Evolutionary conservation across 2,113 vertebrate species (phyloP).

Genomic region (Casuarius casuarius): DNA sequence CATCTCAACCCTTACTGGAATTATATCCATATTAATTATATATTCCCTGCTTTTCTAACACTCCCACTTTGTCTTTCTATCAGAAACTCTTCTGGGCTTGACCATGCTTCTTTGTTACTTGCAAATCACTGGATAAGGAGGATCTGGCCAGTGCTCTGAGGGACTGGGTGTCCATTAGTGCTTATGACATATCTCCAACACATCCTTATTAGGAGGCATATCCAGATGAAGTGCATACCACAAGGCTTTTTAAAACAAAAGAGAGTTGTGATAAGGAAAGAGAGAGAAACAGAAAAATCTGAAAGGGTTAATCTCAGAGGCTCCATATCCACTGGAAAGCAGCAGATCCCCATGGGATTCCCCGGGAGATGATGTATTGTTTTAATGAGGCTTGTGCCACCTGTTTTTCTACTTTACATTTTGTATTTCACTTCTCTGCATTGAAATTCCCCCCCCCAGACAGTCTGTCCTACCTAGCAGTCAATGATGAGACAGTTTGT

Average conservation of each 20-base stretch:
- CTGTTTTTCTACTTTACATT: constrained; percentile 46
- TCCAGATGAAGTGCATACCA: constrained; percentile 42
- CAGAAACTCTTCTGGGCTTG: not conserved
- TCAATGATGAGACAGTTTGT: not conserved
- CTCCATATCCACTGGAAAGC: not conserved
- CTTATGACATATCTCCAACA: constrained; percentile 12
- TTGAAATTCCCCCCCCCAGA: not conserved
- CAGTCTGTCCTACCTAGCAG: not conserved
- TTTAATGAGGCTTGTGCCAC: constrained; percentile 57
- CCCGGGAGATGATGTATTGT: not conserved
- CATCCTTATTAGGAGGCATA: constrained; percentile 24
- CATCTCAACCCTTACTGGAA: not conserved
- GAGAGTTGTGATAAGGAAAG: constrained; percentile 2
- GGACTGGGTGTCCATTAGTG: not conserved
- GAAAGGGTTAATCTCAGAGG: not conserved
- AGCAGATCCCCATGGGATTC: not conserved
- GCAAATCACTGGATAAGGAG: not conserved
- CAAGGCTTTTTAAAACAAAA: constrained; percentile 14
- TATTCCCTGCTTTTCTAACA: not conserved
- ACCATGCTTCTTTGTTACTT: not conserved
- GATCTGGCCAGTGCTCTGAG: not conserved
- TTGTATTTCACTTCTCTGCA: not conserved
- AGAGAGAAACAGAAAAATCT: constrained; percentile 22
- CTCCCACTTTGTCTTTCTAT: not conserved
- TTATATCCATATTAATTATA: not conserved